Conservation (phyloP, 2,797 vertebrate genomes). For the Apogon hyalosoma region DNA sequence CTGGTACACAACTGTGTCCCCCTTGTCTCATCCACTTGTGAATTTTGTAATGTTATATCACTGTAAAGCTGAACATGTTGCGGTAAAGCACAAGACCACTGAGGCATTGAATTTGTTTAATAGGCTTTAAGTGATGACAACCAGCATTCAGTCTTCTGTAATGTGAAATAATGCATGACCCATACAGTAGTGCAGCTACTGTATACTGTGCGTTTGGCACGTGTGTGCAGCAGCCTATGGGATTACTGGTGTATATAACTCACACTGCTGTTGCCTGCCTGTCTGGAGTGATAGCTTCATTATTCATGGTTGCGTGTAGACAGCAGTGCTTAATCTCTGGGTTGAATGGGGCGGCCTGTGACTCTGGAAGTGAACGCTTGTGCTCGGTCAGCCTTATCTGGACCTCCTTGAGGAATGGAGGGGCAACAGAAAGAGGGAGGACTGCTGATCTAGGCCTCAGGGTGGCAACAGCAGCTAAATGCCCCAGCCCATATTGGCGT, state of each 20-base stretch:
- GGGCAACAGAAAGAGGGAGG: conserved; percentile 31
- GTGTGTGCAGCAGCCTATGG: conserved; percentile 64
- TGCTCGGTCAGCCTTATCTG: conserved; percentile 71
- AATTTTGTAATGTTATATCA: conserved; percentile 26
- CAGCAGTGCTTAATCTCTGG: conserved; percentile 83
- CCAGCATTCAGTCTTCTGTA: conserved; percentile 22
- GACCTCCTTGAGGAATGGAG: conserved; percentile 36
- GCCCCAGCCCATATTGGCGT: conserved; percentile 43
- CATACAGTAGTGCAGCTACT: conserved; percentile 51
- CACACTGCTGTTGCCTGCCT: conserved; percentile 76
- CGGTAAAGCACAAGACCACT: conserved; percentile 1
- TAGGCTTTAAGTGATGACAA: conserved; percentile 15
- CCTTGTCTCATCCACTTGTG: background rate
- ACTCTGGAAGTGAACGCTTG: conserved; percentile 65
- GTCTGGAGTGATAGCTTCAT: conserved; percentile 84
- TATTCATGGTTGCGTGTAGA: conserved; percentile 87
- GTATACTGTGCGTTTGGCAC: conserved; percentile 49
- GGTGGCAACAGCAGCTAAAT: conserved; percentile 66
- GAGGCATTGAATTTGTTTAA: conserved; percentile 16
- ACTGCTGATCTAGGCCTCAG: conserved; percentile 53
- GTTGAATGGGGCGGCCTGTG: conserved; percentile 66
- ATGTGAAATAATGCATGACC: conserved; percentile 66
- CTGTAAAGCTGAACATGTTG: conserved; percentile 11
- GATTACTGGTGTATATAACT: conserved; percentile 73
- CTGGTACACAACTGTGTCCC: too few relatives aligned